Conservation (phyloP, 2,113 vertebrate genomes). For the Rousettus leschenaultii region DNA sequence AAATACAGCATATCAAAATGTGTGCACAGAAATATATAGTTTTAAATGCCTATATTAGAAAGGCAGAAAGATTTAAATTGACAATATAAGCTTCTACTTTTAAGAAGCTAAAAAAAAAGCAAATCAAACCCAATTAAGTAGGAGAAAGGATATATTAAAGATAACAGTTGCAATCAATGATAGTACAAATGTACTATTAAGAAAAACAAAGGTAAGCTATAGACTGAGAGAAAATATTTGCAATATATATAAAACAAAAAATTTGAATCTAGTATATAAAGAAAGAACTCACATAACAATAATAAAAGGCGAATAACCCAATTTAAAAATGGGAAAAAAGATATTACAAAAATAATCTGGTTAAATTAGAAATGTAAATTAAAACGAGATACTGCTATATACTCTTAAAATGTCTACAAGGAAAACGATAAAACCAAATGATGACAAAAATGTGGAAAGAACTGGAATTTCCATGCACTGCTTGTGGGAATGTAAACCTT, state of each 20-base stretch:
- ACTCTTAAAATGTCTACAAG: background rate
- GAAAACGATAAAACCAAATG: background rate
- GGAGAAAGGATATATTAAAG: background rate
- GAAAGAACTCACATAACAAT: background rate
- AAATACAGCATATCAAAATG: background rate
- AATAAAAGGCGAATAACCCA: background rate
- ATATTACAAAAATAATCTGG: background rate
- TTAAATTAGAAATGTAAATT: constrained; percentile 10
- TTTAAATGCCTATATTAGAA: background rate
- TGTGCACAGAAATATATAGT: background rate
- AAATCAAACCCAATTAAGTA: background rate
- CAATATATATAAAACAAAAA: background rate
- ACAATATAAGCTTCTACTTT: background rate
- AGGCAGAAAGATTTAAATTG: background rate
- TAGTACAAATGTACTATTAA: background rate
- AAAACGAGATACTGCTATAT: background rate
- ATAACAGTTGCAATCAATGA: background rate
- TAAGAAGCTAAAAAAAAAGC: background rate
- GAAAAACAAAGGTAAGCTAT: constrained; percentile 2
- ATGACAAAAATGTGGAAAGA: background rate
- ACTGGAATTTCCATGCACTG: background rate
- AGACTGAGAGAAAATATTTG: background rate
- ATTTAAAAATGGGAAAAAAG: background rate
- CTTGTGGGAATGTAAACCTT: background rate
- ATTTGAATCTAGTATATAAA: background rate